Evolutionary conservation across 2,113 vertebrate genomes (phyloP).

Genomic region (Phrynosoma platyrhinos): DNA sequence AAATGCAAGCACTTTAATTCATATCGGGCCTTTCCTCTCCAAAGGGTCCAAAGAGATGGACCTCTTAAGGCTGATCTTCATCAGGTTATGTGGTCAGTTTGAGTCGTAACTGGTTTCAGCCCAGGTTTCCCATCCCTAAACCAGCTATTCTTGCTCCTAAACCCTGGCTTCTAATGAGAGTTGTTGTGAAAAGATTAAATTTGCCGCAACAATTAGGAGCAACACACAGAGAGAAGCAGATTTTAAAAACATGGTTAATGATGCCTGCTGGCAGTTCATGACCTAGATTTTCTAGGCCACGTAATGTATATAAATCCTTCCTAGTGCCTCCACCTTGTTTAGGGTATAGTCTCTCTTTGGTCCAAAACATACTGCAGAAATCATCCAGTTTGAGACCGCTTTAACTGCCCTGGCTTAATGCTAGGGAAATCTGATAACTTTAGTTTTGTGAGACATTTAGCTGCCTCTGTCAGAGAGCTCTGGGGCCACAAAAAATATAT

Average conservation of each 20-base stretch:
- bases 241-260: constrained; percentile 54
- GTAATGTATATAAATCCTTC: constrained; percentile 40
- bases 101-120: not conserved
- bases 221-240: constrained; percentile 45
- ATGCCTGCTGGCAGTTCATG: constrained; percentile 44
- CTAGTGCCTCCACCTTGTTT: not conserved
- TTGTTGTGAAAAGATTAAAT: constrained; percentile 39
- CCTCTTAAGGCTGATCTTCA: not conserved
- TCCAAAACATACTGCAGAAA: no score
- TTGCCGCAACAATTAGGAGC: constrained; percentile 41
- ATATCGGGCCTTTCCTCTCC: not conserved
- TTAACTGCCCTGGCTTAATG: no score
- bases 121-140: not conserved
- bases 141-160: not conserved
- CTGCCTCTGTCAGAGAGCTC: no score
- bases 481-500: no score
- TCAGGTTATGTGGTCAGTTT: not conserved
- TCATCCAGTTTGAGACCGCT: no score
- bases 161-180: constrained; percentile 40
- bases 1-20: not conserved
- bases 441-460: no score
- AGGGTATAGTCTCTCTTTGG: not conserved
- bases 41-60: not conserved
- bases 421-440: no score
- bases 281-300: constrained; percentile 62